Evolutionary conservation across 2,888 invertebrate species (phyloP).

Genomic region (Argyresthia albistria): DNA sequence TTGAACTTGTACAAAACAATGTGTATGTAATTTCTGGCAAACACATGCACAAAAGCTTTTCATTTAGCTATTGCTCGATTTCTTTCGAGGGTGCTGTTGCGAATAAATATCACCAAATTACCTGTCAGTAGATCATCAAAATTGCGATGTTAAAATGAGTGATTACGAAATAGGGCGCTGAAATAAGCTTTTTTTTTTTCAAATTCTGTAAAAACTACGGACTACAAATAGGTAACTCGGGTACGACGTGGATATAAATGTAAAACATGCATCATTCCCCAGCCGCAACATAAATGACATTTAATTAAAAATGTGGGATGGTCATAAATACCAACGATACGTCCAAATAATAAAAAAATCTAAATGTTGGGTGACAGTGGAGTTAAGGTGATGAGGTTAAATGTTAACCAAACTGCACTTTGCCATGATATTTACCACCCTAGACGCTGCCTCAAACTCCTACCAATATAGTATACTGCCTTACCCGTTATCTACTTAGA

Average conservation of each 20-base stretch:
- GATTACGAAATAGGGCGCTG: no score
- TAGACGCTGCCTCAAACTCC: slow-evolving; percentile 4
- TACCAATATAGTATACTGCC: not conserved
- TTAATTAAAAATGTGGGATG: slow-evolving; percentile 59
- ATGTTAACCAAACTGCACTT: not conserved
- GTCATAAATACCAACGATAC: slow-evolving; percentile 37
- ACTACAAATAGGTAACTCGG: slow-evolving; percentile 7
- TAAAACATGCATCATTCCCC: slow-evolving; percentile 67
- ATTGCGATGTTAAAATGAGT: no score
- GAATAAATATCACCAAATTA: no score
- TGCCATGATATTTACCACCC: slow-evolving; percentile 20
- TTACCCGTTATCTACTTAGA: no score
- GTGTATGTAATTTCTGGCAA: no score
- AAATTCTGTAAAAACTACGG: no score
- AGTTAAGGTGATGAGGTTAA: slow-evolving; percentile 40
- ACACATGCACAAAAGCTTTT: no score
- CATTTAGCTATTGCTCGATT: no score
- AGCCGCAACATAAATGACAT: slow-evolving; percentile 53
- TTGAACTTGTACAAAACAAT: no score
- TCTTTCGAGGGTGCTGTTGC: no score
- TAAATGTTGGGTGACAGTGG: slow-evolving; percentile 37
- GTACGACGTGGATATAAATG: slow-evolving; percentile 27
- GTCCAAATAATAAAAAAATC: slow-evolving; percentile 31
- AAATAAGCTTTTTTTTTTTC: no score
- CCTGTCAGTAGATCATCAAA: no score